Conservation (phyloP, 2,797 vertebrate genomes). For the Neosilurus hyrtlii region DNA sequence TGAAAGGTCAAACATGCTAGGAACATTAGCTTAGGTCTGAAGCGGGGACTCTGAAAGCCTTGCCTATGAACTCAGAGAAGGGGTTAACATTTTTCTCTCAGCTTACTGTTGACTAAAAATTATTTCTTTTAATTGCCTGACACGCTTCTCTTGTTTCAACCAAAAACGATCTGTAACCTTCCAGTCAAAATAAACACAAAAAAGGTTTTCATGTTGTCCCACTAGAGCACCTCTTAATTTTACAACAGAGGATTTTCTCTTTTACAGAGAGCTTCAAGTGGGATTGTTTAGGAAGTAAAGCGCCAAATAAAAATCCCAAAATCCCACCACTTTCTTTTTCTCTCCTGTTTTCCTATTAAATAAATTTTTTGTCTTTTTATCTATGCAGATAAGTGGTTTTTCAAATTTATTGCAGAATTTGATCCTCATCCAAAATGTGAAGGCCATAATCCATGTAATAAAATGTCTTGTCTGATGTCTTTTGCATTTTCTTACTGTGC, state of each 20-base stretch:
- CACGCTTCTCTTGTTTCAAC: not conserved
- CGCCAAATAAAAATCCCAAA: not conserved
- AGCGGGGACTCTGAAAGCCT: not conserved
- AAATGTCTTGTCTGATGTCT: not conserved
- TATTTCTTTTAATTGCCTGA: not conserved
- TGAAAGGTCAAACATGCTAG: constrained; percentile 27
- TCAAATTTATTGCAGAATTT: not conserved
- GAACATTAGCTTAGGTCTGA: constrained; percentile 13
- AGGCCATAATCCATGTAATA: not conserved
- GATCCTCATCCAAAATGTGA: not conserved
- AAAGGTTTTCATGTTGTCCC: not conserved
- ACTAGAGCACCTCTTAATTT: not conserved
- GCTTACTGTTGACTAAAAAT: not conserved
- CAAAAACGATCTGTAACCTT: not conserved
- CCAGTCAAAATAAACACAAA: not conserved
- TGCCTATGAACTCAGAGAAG: not conserved
- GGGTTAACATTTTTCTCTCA: not conserved
- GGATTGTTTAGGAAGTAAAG: not conserved
- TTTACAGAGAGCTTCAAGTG: not conserved
- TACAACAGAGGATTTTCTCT: not conserved
- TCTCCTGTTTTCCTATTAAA: not conserved
- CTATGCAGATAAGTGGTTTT: not conserved
- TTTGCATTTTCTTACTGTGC: not conserved
- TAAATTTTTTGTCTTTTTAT: not conserved
- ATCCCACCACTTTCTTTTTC: not conserved